Conservation (phyloP, 2,113 vertebrate genomes). For the Pituophis catenifer region DNA sequence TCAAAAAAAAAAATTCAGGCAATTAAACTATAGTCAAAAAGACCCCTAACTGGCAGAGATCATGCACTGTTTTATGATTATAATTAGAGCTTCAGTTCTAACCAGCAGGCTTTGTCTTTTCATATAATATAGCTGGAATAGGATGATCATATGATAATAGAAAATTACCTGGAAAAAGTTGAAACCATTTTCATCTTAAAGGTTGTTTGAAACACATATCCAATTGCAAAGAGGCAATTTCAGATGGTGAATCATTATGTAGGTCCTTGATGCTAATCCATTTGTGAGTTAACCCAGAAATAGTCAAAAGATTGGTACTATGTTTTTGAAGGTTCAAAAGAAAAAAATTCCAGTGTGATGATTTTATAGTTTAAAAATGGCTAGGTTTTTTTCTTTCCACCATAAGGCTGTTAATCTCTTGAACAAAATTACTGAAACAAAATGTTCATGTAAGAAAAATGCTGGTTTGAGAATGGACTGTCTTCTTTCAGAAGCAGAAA, state of each 20-base stretch:
- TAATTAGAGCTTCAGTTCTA: not conserved
- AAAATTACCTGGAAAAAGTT: not conserved
- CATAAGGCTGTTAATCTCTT: constrained; percentile 34
- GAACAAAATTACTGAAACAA: constrained; percentile 25
- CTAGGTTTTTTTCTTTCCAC: not conserved
- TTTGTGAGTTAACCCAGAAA: constrained; percentile 28
- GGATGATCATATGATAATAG: not conserved
- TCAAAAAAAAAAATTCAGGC: not conserved
- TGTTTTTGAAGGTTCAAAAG: constrained; percentile 18
- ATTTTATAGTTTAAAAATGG: not conserved
- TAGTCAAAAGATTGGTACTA: not conserved
- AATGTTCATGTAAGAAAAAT: constrained; percentile 7
- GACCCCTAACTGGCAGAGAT: not conserved
- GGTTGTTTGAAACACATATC: not conserved
- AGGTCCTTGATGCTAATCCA: not conserved
- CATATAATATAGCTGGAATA: not conserved
- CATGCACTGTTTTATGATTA: not conserved
- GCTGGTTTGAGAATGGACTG: constrained; percentile 23
- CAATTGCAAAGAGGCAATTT: not conserved
- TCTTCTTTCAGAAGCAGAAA: constrained; percentile 22
- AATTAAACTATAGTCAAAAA: not conserved
- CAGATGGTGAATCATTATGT: constrained; percentile 1
- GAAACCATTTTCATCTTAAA: not conserved
- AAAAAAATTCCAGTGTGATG: not conserved
- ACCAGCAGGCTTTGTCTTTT: not conserved